phyloP scores from a whole-genome alignment of 2,797 vertebrate genomes.

The Micropoecilia bifurca region DNA sequence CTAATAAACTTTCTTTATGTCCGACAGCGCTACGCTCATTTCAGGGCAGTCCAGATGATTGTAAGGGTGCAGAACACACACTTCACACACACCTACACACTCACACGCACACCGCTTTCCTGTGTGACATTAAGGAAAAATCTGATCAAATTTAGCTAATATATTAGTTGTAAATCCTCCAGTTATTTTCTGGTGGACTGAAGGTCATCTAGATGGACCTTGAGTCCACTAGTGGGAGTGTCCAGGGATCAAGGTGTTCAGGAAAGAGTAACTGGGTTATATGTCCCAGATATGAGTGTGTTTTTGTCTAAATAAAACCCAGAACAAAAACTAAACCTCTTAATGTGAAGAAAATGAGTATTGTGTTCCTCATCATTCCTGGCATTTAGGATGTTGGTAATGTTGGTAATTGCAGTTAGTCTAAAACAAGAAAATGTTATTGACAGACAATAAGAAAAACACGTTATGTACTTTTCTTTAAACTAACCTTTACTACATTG shows the following conservation, averaged over 20 bases:
- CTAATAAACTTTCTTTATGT: not conserved
- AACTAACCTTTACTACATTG: not conserved
- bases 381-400: not conserved
- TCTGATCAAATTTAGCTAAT: too few species aligned
- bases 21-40: not conserved
- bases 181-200: too few species aligned
- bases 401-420: not conserved
- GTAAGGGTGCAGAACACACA: too few species aligned
- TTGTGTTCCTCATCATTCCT: not conserved
- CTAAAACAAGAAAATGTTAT: not conserved
- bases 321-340: not conserved
- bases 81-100: too few species aligned
- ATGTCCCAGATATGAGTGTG: too few species aligned
- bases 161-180: too few species aligned
- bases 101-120: too few species aligned
- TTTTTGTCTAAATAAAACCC: not conserved
- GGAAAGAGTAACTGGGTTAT: not conserved
- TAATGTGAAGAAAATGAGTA: not conserved
- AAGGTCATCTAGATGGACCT: too few species aligned
- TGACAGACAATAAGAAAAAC: not conserved
- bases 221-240: not conserved
- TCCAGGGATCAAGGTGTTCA: not conserved
- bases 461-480: not conserved
- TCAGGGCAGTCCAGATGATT: not conserved
- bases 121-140: too few species aligned